phyloP scores from a whole-genome alignment of 2,797 vertebrate species.

The Gymnoscopelus braueri region DNA sequence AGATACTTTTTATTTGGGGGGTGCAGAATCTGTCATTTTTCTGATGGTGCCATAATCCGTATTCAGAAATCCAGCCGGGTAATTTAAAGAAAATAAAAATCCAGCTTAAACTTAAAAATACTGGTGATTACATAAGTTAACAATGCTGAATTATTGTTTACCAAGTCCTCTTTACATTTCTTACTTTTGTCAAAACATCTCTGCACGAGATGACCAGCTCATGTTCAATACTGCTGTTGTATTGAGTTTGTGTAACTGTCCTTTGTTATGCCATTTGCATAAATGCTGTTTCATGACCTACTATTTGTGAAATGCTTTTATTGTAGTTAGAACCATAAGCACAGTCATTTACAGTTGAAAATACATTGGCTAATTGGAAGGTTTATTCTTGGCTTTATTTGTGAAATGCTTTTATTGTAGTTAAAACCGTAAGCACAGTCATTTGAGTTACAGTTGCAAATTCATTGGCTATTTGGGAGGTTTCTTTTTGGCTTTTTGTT shows the following conservation, averaged over 20 bases:
- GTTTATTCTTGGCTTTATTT: no score
- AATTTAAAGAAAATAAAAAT: constrained; percentile 55
- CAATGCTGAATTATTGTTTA: constrained; percentile 78
- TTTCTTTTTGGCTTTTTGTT: no score
- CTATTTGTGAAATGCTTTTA: constrained; percentile 36
- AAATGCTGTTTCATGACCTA: constrained; percentile 83
- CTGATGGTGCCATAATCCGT: constrained; percentile 80
- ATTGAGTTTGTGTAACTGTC: constrained; percentile 83
- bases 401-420: no score
- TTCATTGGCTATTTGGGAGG: no score
- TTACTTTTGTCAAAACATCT: constrained; percentile 72
- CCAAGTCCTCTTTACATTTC: constrained; percentile 70
- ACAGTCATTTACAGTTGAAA: no score
- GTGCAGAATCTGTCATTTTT: constrained; percentile 66
- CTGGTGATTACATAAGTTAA: constrained; percentile 72
- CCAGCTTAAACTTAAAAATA: constrained; percentile 74
- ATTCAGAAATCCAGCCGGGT: constrained; percentile 68
- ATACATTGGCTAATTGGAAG: no score
- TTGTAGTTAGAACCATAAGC: constrained; percentile 15
- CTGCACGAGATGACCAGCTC: constrained; percentile 74
- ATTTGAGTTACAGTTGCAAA: no score
- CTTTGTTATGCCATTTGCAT: constrained; percentile 84
- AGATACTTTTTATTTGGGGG: constrained; percentile 27
- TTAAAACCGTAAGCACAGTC: no score
- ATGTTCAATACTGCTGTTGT: constrained; percentile 82